Conservation (phyloP, 2,113 vertebrate species). For the Serinus canaria region DNA sequence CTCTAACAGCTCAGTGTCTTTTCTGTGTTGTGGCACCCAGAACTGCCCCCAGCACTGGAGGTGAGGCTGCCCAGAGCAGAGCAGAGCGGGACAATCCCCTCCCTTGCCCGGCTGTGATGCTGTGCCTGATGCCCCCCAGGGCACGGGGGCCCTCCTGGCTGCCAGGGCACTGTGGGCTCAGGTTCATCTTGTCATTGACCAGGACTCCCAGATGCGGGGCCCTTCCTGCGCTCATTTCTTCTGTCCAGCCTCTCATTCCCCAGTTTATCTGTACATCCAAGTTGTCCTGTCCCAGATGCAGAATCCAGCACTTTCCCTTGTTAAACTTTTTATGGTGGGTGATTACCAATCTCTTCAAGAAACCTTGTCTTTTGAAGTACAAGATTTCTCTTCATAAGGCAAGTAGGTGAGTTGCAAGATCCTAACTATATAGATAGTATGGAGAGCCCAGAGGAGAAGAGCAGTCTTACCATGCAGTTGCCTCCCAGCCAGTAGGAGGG, state of each 20-base stretch:
- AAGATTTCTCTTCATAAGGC: not conserved
- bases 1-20: not conserved
- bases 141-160: fast-evolving
- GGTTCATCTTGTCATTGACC: fast-evolving
- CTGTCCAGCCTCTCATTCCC: not conserved
- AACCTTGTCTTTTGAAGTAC: not conserved
- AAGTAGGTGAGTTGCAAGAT: not conserved
- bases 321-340: not conserved
- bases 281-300: not conserved
- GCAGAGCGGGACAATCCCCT: not conserved
- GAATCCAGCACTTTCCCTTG: not conserved
- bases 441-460: not conserved
- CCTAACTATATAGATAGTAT: not conserved
- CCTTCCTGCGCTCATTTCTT: not conserved
- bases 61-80: not conserved
- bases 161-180: not conserved
- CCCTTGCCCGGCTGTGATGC: fast-evolving
- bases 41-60: not conserved
- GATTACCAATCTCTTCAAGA: not conserved
- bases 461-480: not conserved
- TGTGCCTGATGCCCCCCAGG: not conserved
- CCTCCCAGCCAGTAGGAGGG: not conserved
- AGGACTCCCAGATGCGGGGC: fast-evolving
- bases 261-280: too few species aligned
- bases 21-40: not conserved